Evolutionary conservation across 2,113 vertebrate genomes (phyloP).

Genomic region (Ranitomeya imitator): DNA sequence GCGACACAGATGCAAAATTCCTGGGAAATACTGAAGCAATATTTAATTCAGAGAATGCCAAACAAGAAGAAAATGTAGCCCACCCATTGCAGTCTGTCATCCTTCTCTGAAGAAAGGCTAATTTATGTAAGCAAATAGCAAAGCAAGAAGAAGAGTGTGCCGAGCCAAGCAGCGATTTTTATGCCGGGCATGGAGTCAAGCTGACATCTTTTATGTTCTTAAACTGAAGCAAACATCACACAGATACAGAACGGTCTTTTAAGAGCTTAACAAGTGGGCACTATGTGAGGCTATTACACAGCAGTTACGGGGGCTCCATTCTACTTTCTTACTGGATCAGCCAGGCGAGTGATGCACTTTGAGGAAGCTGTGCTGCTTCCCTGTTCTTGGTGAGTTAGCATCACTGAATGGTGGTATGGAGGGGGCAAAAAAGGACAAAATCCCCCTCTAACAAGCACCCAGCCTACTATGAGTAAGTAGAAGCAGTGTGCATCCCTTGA

Average conservation of each 20-base stretch:
- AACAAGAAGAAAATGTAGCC: neutral
- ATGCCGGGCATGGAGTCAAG: neutral
- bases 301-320: neutral
- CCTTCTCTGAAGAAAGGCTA: neutral
- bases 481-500: too few relatives aligned
- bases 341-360: too few relatives aligned
- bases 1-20: slow-evolving; percentile 27
- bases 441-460: too few relatives aligned
- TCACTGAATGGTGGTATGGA: too few relatives aligned
- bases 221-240: neutral
- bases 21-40: slow-evolving; percentile 26
- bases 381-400: too few relatives aligned
- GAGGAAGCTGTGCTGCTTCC: too few relatives aligned
- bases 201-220: neutral
- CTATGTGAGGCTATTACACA: neutral
- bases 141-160: neutral
- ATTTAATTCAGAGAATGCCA: neutral
- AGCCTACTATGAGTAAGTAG: too few relatives aligned
- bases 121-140: slow-evolving; percentile 16
- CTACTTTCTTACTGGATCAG: too few relatives aligned
- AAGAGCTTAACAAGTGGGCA: neutral
- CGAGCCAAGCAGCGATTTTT: neutral
- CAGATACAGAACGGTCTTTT: neutral
- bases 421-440: too few relatives aligned
- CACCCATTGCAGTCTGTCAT: neutral